Base-by-base conservation (phyloP, 1,140 invertebrate genomes). In the Aphelinus atriplicis region DNA sequence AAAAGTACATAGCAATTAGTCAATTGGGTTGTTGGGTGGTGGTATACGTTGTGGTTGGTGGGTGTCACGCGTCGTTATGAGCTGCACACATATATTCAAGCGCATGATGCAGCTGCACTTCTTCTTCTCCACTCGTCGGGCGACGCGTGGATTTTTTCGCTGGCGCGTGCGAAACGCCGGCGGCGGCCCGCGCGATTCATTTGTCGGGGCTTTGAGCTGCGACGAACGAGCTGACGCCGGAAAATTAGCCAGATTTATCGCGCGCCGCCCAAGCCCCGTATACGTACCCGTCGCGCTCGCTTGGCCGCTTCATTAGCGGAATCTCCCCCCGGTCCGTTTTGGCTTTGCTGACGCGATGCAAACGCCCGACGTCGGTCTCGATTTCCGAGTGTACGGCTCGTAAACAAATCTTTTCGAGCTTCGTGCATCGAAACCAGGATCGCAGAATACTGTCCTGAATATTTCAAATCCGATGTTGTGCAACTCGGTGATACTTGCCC, bases 231-330 rank as follows among this genome's bases (percentile, higher is more conserved):
- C 66, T 68, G 73, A 77, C 57, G 63, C 75, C 74, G 79, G 77
- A 81, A 84, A 84, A 83, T 84, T 81, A 79, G 77, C 46, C 43
- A 83, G 78, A 84, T 84, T 84, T 84, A 84, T 84, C 73, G 78
- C 79, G 6, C 63, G 43, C 2, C 43, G 10, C 7, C 60, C 26
- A 26, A 26, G 51, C 57, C 70, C 61, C 51, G 47, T 51, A 7
- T 6, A 26, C 60, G 63, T 48, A 51, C 68, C 68, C 55, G 48
- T 56, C 7, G 56, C 61, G 57, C 73, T 58, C 50, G 7, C 47
- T 6, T 71, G 46, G 63, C 50, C 47, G 63, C 67, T 70, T 71
- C 63, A 67, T 67, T 71, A 62, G 55, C 57, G 43, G 7, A 51
- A 1, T 45, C 10, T 7, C 26, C 42, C 63, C 7, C 50, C 3